phyloP scores from a whole-genome alignment of 2,888 invertebrate genomes.

The Drosophila mayaguana region DNA sequence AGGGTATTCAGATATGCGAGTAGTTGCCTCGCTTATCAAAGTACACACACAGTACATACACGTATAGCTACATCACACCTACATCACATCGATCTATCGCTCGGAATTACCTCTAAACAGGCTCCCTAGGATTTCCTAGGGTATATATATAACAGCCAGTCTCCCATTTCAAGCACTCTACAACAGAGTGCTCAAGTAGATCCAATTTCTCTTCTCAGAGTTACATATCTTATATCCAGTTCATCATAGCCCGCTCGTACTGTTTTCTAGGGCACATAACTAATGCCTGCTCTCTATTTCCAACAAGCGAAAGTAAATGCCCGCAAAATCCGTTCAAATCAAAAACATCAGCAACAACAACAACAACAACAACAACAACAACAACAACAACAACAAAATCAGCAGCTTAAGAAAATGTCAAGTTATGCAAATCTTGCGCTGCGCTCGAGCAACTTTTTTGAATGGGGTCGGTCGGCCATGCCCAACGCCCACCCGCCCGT shows the following conservation, averaged over 20 bases:
- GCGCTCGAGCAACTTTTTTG: slow-evolving; percentile 60
- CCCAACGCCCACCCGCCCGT: slow-evolving; percentile 2
- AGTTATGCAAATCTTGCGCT: slow-evolving; percentile 72
- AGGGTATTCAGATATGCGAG: neutral
- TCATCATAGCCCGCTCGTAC: neutral
- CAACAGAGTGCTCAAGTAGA: neutral
- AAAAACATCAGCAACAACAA: slow-evolving; percentile 31
- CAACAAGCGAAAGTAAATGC: slow-evolving; percentile 49
- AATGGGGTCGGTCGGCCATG: slow-evolving; percentile 41
- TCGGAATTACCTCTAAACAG: no score
- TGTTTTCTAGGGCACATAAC: slow-evolving; percentile 4
- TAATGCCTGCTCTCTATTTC: slow-evolving; percentile 12
- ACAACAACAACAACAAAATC: neutral
- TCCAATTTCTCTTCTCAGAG: no score
- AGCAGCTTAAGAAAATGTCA: slow-evolving; percentile 39
- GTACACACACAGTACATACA: neutral
- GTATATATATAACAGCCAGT: no score
- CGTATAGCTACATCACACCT: neutral
- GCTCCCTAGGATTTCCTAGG: no score
- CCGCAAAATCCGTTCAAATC: slow-evolving; percentile 53
- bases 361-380: slow-evolving; percentile 18
- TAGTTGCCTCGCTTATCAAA: neutral
- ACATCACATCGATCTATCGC: no score
- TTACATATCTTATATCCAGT: no score
- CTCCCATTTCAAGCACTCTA: neutral